Evolutionary conservation across 1,140 invertebrate genomes (phyloP), one percentile per base, ranked within the genome.

Genomic region (Penaeus chinensis): DNA sequence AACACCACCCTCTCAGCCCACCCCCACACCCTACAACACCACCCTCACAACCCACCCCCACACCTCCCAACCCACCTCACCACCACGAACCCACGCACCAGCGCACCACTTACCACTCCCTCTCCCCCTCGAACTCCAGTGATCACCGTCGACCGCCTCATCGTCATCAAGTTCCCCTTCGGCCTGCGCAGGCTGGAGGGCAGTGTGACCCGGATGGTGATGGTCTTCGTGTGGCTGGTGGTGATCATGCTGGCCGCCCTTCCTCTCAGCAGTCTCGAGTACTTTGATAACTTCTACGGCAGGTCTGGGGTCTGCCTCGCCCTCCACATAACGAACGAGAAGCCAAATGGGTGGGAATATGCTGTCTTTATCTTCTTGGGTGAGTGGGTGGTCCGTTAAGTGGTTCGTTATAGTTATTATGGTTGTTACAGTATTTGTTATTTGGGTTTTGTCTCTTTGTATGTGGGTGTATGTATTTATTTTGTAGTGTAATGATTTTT

Each of bases 301-400:
- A 91, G 94, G 32, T 94, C 94, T 0, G 94, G 94, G 0, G 94
- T 94, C 1, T 94, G 94, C 89, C 91, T 94, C 42, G 93, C 94
- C 0, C 91, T 94, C n/a, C 94, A 94, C 89, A 94, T 94, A 65
- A 94, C 93, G 7, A 92, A 92, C 16, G 93, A 93, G 63, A 92
- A 93, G 80, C 93, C 93, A 0, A 92, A 91, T 80, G 94, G 94
- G 42, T 94, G 94, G 94, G 93, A 94, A 90, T 94, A 94, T 90
- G 94, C 94, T 0, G 93, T 94, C 18, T 93, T 93, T 89, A 92
- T 94, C 11, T 94, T 94, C 91, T 91, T 94, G 8, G 93, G 92
- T 92, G 88, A 90, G 91, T 47, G 47, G 5, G 11, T 13, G 47
- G 47, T 47, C 10, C 42, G 3, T 32, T 32, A 32, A 32, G 32